A percentile compares a stretch with the other conserved stretches of the same genome.
phyloP scores from a whole-genome alignment of 2,888 invertebrate genomes.

The Drosophila borealis region DNA sequence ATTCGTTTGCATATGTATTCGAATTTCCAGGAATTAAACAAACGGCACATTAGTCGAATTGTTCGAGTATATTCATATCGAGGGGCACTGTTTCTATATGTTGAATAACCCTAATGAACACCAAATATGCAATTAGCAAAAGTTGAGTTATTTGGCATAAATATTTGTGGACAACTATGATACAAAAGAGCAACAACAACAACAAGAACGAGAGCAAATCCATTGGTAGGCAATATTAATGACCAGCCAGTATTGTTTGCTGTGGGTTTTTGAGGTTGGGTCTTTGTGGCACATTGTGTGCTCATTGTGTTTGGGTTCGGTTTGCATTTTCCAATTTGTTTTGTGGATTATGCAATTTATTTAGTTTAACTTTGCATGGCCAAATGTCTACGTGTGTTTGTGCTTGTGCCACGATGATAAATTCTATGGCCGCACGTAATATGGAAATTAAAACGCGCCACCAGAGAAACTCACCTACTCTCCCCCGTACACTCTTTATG shows the following conservation, averaged over 20 bases:
- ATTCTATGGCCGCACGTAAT: conserved; percentile 79
- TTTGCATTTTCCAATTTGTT: conserved; percentile 70
- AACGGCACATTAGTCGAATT: conserved; percentile 34
- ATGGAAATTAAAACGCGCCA: conserved; percentile 71
- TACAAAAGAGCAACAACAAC: conserved; percentile 28
- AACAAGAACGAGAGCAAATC: conserved; percentile 27
- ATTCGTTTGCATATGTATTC: conserved; percentile 29
- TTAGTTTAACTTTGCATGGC: conserved; percentile 62
- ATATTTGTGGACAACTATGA: conserved; percentile 68
- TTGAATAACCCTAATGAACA: conserved; percentile 72
- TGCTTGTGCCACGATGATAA: conserved; percentile 64
- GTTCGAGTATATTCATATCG: conserved; percentile 5
- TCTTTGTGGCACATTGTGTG: conserved; percentile 51
- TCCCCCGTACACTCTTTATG: no score
- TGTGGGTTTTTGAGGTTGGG: conserved; percentile 21
- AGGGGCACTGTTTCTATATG: conserved; percentile 17
- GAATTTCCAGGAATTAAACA: conserved; percentile 39
- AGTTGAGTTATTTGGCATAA: conserved; percentile 73
- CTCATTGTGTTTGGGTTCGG: conserved; percentile 60
- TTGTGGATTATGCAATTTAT: conserved; percentile 71
- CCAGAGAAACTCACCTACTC: neutral
- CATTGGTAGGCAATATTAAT: conserved; percentile 52
- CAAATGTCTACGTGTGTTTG: conserved; percentile 42
- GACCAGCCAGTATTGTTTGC: conserved; percentile 39
- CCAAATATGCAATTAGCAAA: conserved; percentile 79